Percentiles rank a stretch among this genome's conserved stretches.
Conservation (phyloP, 2,888 invertebrate genomes). For the Heteromurus nitidus region DNA sequence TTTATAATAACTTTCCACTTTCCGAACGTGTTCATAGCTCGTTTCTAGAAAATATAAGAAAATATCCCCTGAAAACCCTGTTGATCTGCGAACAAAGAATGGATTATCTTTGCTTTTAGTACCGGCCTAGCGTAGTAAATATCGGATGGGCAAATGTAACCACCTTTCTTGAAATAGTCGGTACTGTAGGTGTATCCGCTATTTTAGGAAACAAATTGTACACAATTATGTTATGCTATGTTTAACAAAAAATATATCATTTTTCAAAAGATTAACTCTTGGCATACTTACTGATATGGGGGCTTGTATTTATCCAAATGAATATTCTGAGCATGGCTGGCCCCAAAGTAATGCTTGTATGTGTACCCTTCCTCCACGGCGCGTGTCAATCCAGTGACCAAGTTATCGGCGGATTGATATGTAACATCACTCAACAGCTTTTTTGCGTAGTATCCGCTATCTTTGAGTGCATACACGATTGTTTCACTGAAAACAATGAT, state of each 20-base stretch:
- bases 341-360: slow-evolving; percentile 75
- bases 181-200: slow-evolving; percentile 71
- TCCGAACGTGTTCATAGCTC: slow-evolving; percentile 75
- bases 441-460: slow-evolving; percentile 73
- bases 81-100: background rate
- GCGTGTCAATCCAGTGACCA: slow-evolving; percentile 75
- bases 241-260: slow-evolving; percentile 1
- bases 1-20: slow-evolving; percentile 76
- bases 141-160: slow-evolving; percentile 76
- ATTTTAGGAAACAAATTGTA: too few relatives aligned
- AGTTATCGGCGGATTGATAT: slow-evolving; percentile 74
- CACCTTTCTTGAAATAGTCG: slow-evolving; percentile 75
- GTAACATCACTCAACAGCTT: slow-evolving; percentile 75
- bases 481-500: slow-evolving; percentile 68
- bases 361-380: slow-evolving; percentile 75
- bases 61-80: background rate
- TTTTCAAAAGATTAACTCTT: too few relatives aligned
- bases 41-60: slow-evolving; percentile 63
- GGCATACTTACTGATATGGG: slow-evolving; percentile 71
- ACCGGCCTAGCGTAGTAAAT: slow-evolving; percentile 75
- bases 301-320: slow-evolving; percentile 69
- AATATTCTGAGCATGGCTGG: slow-evolving; percentile 65
- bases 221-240: too few relatives aligned
- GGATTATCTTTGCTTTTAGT: background rate
- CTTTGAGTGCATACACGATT: slow-evolving; percentile 74